Conservation (phyloP, 2,888 invertebrate genomes). For the Cylindroiulus punctatus region DNA sequence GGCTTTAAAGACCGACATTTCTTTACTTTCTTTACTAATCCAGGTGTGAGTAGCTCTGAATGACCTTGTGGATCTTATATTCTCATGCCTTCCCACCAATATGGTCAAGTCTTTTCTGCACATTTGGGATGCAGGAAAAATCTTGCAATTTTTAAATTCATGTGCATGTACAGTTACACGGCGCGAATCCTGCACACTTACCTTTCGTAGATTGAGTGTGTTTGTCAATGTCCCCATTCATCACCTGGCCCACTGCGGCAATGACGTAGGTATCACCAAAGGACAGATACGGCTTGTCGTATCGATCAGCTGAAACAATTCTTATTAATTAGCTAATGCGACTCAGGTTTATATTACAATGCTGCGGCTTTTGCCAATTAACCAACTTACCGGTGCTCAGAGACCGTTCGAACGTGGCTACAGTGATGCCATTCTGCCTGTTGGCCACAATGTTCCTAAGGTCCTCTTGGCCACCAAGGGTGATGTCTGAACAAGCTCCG, state of each 20-base stretch:
- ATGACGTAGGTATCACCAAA: constrained; percentile 81
- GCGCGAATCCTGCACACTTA: constrained; percentile 61
- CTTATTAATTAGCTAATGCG: background rate
- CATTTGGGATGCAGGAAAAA: too few species aligned
- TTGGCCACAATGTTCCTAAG: constrained; percentile 47
- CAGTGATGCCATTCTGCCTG: constrained; percentile 57
- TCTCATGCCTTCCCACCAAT: too few species aligned
- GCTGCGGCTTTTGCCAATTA: background rate
- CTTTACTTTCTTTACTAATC: background rate
- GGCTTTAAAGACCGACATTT: background rate
- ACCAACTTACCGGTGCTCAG: constrained; percentile 55
- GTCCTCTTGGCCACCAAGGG: constrained; percentile 57
- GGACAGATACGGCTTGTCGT: constrained; percentile 71
- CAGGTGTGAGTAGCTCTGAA: background rate
- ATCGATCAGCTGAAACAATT: constrained; percentile 57
- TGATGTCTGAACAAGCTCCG: constrained; percentile 57
- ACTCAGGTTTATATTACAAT: background rate
- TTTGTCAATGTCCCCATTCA: constrained; percentile 83
- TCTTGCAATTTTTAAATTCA: background rate
- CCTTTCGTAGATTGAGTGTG: constrained; percentile 78
- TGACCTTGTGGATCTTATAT: too few species aligned
- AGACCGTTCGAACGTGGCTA: constrained; percentile 54
- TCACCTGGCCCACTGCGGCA: constrained; percentile 87
- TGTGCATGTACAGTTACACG: too few species aligned
- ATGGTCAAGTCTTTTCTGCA: too few species aligned